Base-by-base conservation (phyloP, 2,888 invertebrate genomes). In the Dasysyrphus tricinctus region DNA sequence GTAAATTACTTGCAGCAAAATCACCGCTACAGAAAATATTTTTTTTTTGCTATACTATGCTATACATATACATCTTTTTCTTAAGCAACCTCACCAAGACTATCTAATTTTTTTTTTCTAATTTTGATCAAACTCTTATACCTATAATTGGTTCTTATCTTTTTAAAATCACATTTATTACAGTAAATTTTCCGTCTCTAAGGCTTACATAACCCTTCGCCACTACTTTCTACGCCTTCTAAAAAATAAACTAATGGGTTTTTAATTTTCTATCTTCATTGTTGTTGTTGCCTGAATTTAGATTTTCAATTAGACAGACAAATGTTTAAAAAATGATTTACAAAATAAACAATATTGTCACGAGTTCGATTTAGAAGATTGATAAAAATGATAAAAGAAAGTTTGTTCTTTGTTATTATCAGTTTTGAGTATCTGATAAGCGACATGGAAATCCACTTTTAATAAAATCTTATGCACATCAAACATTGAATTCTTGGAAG, bases 301-400 rank as follows among this genome's bases (percentile, higher is more conserved):
- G 85, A 85, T 81, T 74, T 85, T 85, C 81, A 85, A 85, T 85
- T 81, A 85, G 77, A 70, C 24, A 51, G 57, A 81, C 85, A 85
- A 81, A 73, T 81, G 81, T 85, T 81, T n/a, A 37, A 42, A 76
- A 77, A 77, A 80, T 85, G 85, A 78, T 85, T 81, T 81, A 81
- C 74, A 83, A 78, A 83, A 75, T 61, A 49, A 76, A 63, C 61
- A 69, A 63, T n/a, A n/a, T 76, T 42, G 73, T 69, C 67, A 67
- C 67, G 49, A 67, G 77, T 29, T 77, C 73, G 85, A 85, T 85
- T 85, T 78, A 81, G 32, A 57, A 81, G 81, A 85, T 81, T 81
- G 85, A 77, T 81, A 74, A 67, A n/a, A 61, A 54, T 24, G 73
- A 16, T n/a, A 56, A 12, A 65, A 56, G 19, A 56, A 54, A 37